Evolutionary conservation across 37 sponge, comb jelly and placozoan species (phyloP).

Genomic region (Cladorhizidae sp.): DNA sequence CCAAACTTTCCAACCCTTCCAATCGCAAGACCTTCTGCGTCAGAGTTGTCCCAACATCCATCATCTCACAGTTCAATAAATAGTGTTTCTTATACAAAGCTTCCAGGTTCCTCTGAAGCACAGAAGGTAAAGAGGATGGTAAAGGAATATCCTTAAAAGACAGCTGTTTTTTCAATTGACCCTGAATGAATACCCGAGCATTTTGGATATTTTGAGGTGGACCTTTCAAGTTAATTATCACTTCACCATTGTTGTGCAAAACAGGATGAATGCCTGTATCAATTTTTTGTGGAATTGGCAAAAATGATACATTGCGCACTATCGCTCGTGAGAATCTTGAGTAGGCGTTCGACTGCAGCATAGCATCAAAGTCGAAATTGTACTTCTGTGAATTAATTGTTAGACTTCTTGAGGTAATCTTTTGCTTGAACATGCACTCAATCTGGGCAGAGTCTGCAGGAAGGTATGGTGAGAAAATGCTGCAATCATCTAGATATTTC

Average conservation of each 20-base stretch:
- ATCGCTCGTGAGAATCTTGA: constrained; percentile 23
- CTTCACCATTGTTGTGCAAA: neutral
- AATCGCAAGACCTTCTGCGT: neutral
- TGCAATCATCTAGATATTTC: constrained; percentile 41
- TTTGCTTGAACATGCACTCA: constrained; percentile 20
- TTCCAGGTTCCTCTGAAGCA: neutral
- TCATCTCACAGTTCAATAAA: neutral
- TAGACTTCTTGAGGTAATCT: neutral
- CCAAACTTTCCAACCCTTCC: constrained; percentile 19
- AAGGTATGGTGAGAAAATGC: constrained; percentile 22
- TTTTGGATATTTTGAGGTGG: constrained; percentile 18
- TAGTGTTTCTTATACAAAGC: neutral
- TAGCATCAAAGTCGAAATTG: constrained; percentile 37
- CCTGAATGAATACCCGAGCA: constrained; percentile 1
- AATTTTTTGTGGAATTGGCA: no score
- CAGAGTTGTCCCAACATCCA: neutral
- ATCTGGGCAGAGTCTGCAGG: constrained; percentile 26
- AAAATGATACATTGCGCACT: neutral
- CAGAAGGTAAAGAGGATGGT: neutral
- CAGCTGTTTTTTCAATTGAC: constrained; percentile 2
- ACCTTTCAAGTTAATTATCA: constrained; percentile 29
- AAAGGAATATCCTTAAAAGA: neutral
- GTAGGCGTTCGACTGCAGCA: constrained; percentile 34
- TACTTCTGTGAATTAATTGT: constrained; percentile 6
- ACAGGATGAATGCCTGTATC: no score